Base-by-base conservation (phyloP, 2,888 invertebrate genomes). In the Bhutanitis thaidina region DNA sequence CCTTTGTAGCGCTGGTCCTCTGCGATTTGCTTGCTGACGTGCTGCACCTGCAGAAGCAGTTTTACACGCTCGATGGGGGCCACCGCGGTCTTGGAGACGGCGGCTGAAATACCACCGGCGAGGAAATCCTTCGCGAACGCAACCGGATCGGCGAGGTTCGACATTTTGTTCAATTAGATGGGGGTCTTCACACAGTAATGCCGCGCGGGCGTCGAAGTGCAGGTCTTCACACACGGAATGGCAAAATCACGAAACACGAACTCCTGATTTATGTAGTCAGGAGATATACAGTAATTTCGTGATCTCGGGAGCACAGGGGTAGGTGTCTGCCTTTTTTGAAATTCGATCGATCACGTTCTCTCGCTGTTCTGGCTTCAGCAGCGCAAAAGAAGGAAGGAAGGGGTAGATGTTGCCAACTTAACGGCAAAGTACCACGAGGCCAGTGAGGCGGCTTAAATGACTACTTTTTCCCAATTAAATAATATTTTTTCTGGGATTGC, bases 41-140 rank as follows among this genome's bases (percentile, higher is more conserved):
- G 96, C 92, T 98, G 98, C 60, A 98, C 97, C 90, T 98, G 98
- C 63, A 98, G 93, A 64, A 98, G 93, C 79, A 98, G 91, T 90
- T 98, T 98, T 55, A 98, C 98, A 75, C 98, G 94, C 92, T 98
- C 98, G 86, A 98, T 98, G 74, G 98, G 98, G 47, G 98, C 98
- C 60, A 98, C 98, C 61, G 96, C 95, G 61, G 98, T 98, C 89
- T 98, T 98, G 69, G 98, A 97, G 70, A 98, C 94, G 66, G 97
- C 98, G 61, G 98, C 98, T 56, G 98, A 95, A 59, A 97, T 91
- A 76, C 98, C 98, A 76, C 98, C 98, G 72, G 97, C 97, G 73
- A 96, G 84, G 88, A 97, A 97, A 90, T 97, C 98, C 91, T 97
- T 97, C 80, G 94, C 90, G 90, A 97, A 97, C 78, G 94, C 92